Evolutionary conservation across 2,888 invertebrate genomes (phyloP).

Genomic region (Quadroppia sp.): DNA sequence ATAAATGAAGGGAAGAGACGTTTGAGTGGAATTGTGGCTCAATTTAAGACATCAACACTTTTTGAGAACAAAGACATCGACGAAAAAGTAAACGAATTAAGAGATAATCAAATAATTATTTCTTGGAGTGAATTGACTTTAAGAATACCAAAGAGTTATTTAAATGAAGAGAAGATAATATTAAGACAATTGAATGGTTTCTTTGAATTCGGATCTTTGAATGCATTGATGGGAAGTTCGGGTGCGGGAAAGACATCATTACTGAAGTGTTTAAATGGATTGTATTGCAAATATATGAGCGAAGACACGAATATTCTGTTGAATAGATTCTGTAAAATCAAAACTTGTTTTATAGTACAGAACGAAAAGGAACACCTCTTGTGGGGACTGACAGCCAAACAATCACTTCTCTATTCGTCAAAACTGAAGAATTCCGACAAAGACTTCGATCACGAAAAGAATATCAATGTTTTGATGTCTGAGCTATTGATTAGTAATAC

Average conservation of each 20-base stretch:
- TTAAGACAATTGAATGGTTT: neutral
- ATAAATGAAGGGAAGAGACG: too few relatives aligned
- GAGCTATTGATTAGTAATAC: neutral
- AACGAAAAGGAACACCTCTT: neutral
- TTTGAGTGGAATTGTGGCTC: too few relatives aligned
- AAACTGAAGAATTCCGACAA: neutral
- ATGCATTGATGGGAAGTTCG: neutral
- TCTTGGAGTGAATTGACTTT: neutral
- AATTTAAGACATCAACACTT: too few relatives aligned
- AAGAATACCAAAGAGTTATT: neutral
- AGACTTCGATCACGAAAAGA: neutral
- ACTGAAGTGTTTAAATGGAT: neutral
- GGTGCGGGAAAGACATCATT: constrained; percentile 11
- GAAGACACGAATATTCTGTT: neutral
- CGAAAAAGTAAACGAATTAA: too few relatives aligned
- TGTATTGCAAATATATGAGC: neutral
- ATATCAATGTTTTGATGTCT: neutral
- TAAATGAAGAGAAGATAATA: neutral
- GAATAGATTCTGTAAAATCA: neutral
- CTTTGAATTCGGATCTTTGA: neutral
- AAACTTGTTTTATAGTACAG: neutral
- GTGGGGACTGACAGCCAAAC: neutral
- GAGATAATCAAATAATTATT: neutral
- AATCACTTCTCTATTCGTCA: neutral
- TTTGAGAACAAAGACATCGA: too few relatives aligned